A percentile compares a stretch with the other conserved stretches of the same genome.
Conservation (phyloP, 2,797 vertebrate genomes). For the Acrossocheilus fasciatus region DNA sequence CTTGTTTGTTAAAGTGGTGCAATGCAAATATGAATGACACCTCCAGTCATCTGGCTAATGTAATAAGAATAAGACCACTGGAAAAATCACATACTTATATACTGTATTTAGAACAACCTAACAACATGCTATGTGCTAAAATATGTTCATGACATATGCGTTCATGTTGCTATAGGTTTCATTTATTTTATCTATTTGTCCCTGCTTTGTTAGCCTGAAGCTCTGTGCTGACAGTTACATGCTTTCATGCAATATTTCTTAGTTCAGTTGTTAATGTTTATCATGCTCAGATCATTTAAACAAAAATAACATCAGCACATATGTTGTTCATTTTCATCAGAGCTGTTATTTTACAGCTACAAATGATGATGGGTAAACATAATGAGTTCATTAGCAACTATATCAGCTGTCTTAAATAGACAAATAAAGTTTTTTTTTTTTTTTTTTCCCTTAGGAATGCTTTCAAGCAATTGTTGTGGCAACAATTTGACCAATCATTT, state of each 20-base stretch:
- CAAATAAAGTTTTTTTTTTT: background rate
- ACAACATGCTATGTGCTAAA: background rate
- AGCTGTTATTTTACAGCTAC: conserved; percentile 13
- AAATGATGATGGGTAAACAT: conserved; percentile 37
- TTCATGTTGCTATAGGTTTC: background rate
- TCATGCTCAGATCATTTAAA: conserved; percentile 1
- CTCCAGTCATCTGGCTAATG: background rate
- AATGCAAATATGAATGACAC: background rate
- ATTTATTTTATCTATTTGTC: no score
- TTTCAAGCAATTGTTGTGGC: conserved; percentile 12
- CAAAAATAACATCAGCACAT: conserved; percentile 32
- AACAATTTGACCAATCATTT: background rate
- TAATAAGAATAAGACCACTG: background rate
- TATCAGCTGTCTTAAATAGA: conserved; percentile 3
- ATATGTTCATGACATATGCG: conserved; percentile 9
- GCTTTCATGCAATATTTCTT: background rate
- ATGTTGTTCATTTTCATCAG: conserved; percentile 47
- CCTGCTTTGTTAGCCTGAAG: background rate
- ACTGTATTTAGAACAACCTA: background rate
- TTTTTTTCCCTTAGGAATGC: background rate
- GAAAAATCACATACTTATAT: background rate
- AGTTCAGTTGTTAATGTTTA: background rate
- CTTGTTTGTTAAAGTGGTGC: background rate
- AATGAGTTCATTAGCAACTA: conserved; percentile 33
- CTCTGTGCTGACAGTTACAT: background rate